Percentiles rank a stretch among this genome's conserved stretches.
Conservation (phyloP, 2,888 invertebrate genomes). For the Carpatolechia fugitivella region DNA sequence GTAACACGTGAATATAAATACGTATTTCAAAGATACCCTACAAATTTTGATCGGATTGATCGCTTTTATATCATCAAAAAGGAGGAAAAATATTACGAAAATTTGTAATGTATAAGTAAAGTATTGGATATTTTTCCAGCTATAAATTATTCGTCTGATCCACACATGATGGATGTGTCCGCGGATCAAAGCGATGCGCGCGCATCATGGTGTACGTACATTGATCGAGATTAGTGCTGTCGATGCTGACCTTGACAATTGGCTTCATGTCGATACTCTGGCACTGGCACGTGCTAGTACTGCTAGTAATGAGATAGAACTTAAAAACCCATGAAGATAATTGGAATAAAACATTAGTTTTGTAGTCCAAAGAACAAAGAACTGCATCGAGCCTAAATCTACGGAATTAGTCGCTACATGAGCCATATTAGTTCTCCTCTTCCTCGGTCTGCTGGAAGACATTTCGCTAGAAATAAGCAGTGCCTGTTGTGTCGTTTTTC, state of each 20-base stretch:
- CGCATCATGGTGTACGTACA: background rate
- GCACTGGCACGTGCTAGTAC: no score
- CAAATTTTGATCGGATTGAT: slow-evolving; percentile 1
- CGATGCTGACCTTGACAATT: background rate
- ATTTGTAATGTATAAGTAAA: slow-evolving; percentile 8
- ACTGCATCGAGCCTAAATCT: no score
- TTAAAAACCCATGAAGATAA: no score
- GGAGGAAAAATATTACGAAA: background rate
- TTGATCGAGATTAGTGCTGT: background rate
- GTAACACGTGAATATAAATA: background rate
- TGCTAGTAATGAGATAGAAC: no score
- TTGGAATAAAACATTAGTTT: no score
- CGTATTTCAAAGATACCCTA: background rate
- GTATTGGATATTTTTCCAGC: slow-evolving; percentile 8
- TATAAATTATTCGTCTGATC: slow-evolving; percentile 1
- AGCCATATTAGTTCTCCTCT: no score
- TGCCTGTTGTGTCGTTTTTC: no score
- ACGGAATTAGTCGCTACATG: no score
- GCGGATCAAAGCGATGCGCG: slow-evolving; percentile 20
- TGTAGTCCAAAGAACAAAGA: no score
- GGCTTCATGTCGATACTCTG: background rate
- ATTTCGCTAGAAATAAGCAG: no score
- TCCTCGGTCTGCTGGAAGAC: no score
- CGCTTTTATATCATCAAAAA: slow-evolving; percentile 5
- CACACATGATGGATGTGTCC: slow-evolving; percentile 20